Evolutionary conservation across 2,113 vertebrate species (phyloP), one percentile per base, ranked within the genome.

Genomic region (Centropristis striata): DNA sequence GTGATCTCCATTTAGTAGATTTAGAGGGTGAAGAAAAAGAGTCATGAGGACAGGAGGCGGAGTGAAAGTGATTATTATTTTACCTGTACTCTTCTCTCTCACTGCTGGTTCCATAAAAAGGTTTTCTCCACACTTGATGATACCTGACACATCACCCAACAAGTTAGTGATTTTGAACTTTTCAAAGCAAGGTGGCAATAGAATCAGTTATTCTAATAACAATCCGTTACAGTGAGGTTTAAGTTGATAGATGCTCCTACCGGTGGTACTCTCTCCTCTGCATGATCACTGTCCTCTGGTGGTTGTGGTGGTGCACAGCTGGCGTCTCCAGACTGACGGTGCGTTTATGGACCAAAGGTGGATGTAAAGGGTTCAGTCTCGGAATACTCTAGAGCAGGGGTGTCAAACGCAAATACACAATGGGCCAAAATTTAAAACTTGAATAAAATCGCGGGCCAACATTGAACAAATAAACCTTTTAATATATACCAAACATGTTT

Each of bases 11-110:
- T 49, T 58, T 18, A 11, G 25, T 32, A 20, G 39, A 32, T 49
- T 58, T 18, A 11, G 25, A 41, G 23, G 39, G 25, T 37, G 14
- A n/a, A 23, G 8, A 59, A 28, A 63, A 28, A 49, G 4, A 20
- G 14, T 63, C 11, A 60, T 53, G 5, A 8, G 2, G 42, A 47
- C 15, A 53, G 32, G 8, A 51, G 39, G 20, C 28, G n/a, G 51
- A 49, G 16, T 37, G n/a, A 27, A 53, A 10, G 41, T 37, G 18
- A 8, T 47, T 5, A 61, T 32, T 20, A 14, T 53, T 49, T 84
- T 85, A 94, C 93, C 92, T 93, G 88, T 94, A 93, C 55, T 94
- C 92, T 71, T 94, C 93, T 88, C 88, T 93, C 74, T 95, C 93
- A 37, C 42, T 81, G 54, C 79, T 66, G 54, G 90, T 89, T 49